Evolutionary conservation across 2,888 invertebrate genomes (phyloP).

Genomic region (Tinea pellionella): DNA sequence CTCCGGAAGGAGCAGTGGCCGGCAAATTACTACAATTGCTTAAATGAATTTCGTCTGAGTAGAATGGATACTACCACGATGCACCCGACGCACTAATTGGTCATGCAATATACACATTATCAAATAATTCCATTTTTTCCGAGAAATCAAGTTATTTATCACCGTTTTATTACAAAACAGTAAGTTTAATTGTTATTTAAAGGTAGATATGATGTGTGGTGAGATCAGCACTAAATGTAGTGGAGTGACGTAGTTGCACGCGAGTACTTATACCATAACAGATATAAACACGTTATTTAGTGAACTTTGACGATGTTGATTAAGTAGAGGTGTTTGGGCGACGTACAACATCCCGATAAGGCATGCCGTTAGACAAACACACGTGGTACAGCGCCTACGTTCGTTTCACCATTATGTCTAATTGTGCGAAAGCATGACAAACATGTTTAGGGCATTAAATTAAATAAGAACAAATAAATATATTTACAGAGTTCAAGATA

Average conservation of each 20-base stretch:
- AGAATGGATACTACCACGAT: conserved; percentile 20
- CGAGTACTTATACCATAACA: not conserved
- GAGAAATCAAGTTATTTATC: not conserved
- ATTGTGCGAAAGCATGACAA: not conserved
- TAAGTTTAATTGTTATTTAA: not conserved
- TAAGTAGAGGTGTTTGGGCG: conserved; percentile 1
- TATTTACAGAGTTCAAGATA: not conserved
- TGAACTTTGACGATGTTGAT: not conserved
- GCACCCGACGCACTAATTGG: conserved; percentile 40
- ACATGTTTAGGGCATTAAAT: too few species aligned
- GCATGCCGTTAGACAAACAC: conserved; percentile 43
- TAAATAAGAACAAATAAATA: too few species aligned
- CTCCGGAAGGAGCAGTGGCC: conserved; percentile 54
- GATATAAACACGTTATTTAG: not conserved
- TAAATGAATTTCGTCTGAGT: conserved; percentile 62
- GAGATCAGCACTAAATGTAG: conserved; percentile 64
- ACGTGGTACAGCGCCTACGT: conserved; percentile 38
- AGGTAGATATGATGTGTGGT: conserved; percentile 23
- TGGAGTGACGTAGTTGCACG: conserved; percentile 40
- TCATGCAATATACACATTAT: conserved; percentile 38
- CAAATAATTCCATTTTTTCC: not conserved
- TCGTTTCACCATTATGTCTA: not conserved
- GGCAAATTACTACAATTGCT: conserved; percentile 66
- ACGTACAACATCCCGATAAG: conserved; percentile 28
- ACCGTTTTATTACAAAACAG: not conserved